Conservation (phyloP, 2,797 vertebrate genomes). For the Miichthys miiuy region DNA sequence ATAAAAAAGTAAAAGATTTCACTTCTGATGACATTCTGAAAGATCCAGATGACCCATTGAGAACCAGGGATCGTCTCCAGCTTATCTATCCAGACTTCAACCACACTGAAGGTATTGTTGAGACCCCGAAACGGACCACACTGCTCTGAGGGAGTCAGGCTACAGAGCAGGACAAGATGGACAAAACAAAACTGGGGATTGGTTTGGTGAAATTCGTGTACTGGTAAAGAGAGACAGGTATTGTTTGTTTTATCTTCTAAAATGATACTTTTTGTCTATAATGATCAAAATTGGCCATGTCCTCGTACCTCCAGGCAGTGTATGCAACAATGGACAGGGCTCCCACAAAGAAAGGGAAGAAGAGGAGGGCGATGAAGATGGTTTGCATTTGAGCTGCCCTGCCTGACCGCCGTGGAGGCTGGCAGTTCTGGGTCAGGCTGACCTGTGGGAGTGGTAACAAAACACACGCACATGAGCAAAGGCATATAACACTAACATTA, state of each 20-base stretch:
- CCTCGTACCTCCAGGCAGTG: conserved; percentile 91
- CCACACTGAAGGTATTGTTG: conserved; percentile 83
- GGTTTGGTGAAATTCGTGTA: background rate
- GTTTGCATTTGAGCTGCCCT: conserved; percentile 96
- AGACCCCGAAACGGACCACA: conserved; percentile 94
- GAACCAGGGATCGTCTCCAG: conserved; percentile 67
- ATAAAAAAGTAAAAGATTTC: conserved; percentile 93
- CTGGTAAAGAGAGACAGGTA: background rate
- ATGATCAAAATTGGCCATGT: background rate
- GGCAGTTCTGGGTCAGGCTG: conserved; percentile 93
- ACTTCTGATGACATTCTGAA: conserved; percentile 88
- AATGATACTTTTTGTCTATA: background rate
- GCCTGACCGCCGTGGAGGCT: conserved; percentile 90
- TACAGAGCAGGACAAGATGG: conserved; percentile 57
- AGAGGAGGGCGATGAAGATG: conserved; percentile 91
- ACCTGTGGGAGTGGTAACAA: conserved; percentile 78
- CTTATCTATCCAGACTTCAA: conserved; percentile 85
- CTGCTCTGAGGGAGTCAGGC: conserved; percentile 87
- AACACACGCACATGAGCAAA: conserved; percentile 2
- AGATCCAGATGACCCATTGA: conserved; percentile 91
- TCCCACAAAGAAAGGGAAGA: conserved; percentile 93
- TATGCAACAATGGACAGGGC: conserved; percentile 88
- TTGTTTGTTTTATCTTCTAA: background rate
- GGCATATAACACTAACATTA: background rate
- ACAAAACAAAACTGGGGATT: background rate